A percentile compares a stretch with the other conserved stretches of the same genome.
Evolutionary conservation across 2,113 vertebrate genomes (phyloP).

Genomic region (Zootoca vivipara): DNA sequence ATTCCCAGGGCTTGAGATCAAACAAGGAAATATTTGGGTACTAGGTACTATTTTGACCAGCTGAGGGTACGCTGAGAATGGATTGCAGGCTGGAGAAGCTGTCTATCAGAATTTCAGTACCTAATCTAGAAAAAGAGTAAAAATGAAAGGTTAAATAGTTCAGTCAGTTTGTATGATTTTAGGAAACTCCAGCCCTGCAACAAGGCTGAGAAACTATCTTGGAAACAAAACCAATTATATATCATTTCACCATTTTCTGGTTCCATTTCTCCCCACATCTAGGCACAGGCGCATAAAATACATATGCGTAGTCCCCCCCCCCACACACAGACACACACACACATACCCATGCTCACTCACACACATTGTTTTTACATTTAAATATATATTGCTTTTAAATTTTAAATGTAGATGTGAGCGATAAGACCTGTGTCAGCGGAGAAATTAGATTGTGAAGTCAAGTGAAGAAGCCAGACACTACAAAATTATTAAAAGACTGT

Average conservation of each 20-base stretch:
- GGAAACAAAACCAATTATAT: slow-evolving; percentile 52
- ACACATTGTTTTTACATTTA: slow-evolving; percentile 68
- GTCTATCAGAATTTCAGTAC: neutral
- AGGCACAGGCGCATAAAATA: neutral
- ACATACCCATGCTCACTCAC: neutral
- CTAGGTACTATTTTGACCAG: neutral
- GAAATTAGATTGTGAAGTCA: slow-evolving; percentile 79
- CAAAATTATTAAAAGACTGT: slow-evolving; percentile 69
- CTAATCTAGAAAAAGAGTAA: neutral
- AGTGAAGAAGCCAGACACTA: slow-evolving; percentile 72
- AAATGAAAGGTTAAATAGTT: slow-evolving; percentile 19
- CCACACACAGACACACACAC: rapidly evolving
- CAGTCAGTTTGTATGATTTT: slow-evolving; percentile 43
- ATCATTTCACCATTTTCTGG: slow-evolving; percentile 29
- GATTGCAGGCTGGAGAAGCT: neutral
- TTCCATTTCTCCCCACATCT: slow-evolving; percentile 3
- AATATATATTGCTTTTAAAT: slow-evolving; percentile 78
- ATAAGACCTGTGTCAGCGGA: slow-evolving; percentile 62
- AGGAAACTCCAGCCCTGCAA: slow-evolving; percentile 33
- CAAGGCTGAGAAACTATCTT: slow-evolving; percentile 39
- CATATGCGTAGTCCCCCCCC: neutral
- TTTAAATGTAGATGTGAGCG: slow-evolving; percentile 69
- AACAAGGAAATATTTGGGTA: neutral
- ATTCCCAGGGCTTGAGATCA: neutral
- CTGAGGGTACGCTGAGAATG: neutral